A percentile compares a stretch with the other conserved stretches of the same genome.
These are phyloP conservation scores for Eilema depressum DNA, from an alignment of 2,888 invertebrate genomes.

Conservation along the genomic window DNA sequence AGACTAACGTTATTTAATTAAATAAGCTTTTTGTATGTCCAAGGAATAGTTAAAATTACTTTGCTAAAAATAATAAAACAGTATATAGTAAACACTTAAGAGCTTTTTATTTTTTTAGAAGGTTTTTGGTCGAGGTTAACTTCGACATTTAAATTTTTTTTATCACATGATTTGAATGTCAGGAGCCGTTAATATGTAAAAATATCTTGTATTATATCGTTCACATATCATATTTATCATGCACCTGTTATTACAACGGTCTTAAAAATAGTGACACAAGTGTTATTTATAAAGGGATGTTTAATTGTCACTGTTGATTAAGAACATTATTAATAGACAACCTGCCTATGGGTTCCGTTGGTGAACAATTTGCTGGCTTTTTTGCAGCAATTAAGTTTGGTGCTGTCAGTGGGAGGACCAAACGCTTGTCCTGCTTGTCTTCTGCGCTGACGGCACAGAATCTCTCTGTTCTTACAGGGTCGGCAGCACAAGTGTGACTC, in stretches of 20 bases:
- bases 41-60: conserved; percentile 1
- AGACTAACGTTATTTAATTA: background rate
- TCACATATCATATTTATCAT: too few relatives aligned
- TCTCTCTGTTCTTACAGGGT: too few relatives aligned
- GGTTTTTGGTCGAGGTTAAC: too few relatives aligned
- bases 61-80: background rate
- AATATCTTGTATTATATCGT: background rate
- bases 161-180: background rate
- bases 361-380: background rate
- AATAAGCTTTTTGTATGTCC: background rate
- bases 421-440: too few relatives aligned
- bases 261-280: background rate
- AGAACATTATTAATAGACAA: background rate
- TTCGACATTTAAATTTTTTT: too few relatives aligned
- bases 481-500: too few relatives aligned
- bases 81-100: background rate
- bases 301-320: background rate
- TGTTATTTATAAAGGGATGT: background rate
- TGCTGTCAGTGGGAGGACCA: too few relatives aligned
- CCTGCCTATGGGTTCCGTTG: background rate
- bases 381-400: too few relatives aligned
- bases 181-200: background rate
- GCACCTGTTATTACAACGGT: background rate
- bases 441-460: too few relatives aligned
- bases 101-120: background rate